phyloP scores from a whole-genome alignment of 1,140 invertebrate genomes.

The Campodea augens region DNA sequence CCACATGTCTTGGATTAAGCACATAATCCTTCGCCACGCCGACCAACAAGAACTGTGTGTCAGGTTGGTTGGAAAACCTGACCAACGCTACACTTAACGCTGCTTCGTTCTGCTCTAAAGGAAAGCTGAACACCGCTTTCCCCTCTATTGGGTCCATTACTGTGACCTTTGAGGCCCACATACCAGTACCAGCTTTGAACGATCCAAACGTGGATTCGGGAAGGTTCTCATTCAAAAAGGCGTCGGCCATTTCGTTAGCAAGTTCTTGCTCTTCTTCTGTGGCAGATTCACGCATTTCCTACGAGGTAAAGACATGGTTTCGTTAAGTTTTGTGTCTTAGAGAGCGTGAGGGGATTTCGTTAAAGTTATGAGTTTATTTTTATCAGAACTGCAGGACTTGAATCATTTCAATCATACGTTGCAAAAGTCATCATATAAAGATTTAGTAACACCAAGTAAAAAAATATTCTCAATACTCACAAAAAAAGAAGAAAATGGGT shows the following conservation, averaged over 20 bases:
- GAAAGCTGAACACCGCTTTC: slow-evolving; percentile 54
- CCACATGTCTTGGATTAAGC: slow-evolving; percentile 62
- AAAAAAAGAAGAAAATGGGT: no score
- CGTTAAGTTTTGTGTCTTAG: no score
- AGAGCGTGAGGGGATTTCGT: no score
- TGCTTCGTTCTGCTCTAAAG: slow-evolving; percentile 91
- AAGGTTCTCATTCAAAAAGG: slow-evolving; percentile 84
- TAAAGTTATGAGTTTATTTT: no score
- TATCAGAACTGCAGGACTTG: no score
- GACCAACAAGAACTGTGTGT: slow-evolving; percentile 56
- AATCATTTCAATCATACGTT: no score
- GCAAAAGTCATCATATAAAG: no score
- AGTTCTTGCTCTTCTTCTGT: slow-evolving; percentile 85
- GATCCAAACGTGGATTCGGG: slow-evolving; percentile 87
- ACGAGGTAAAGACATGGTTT: no score
- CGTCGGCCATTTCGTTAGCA: slow-evolving; percentile 90
- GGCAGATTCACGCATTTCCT: slow-evolving; percentile 93
- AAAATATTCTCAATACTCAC: no score
- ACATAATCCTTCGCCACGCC: slow-evolving; percentile 81
- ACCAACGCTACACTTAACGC: slow-evolving; percentile 60
- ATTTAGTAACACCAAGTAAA: no score
- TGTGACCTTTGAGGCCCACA: slow-evolving; percentile 91
- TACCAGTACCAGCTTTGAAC: slow-evolving; percentile 83
- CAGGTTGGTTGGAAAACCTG: slow-evolving; percentile 46
- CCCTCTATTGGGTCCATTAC: slow-evolving; percentile 78